Evolutionary conservation across 2,113 vertebrate species (phyloP), one percentile per base, ranked within the genome.

Genomic region (Anarhynchus alexandrinus): DNA sequence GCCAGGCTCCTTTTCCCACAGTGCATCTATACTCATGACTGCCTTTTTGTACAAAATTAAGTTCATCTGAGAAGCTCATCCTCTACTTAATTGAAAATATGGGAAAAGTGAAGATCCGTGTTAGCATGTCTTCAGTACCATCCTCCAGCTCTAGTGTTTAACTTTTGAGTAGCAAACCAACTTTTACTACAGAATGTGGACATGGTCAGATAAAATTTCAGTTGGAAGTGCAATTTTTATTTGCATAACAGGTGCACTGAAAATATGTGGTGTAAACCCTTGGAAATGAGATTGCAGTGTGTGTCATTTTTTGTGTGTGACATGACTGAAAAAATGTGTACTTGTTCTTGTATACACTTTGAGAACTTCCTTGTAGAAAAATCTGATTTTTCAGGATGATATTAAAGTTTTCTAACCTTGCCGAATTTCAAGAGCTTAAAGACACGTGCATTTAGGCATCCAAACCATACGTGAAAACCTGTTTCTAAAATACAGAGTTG

Each of bases 151-250:
- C 12, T 73, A 51, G 16, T 36, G 14, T 73, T 66, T 95, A 79
- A 51, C 45, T 87, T 91, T 51, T 45, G 57, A 90, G 54, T 62
- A 86, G 26, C 49, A 94, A 76, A 30, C 17, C 89, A 93, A 62
- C 26, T 95, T 95, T 85, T 79, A 87, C 40, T 80, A 54, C 36
- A 76, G 70, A 88, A 79, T 72, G 58, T 70, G 70, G 84, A 85
- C 40, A 69, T 8, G 73, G 86, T 91, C 86, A 96, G 91, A 84
- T 40, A 79, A 78, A 92, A 87, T 94, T 93, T 91, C 81, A 85
- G 20, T 57, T 57, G 57, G 40, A 73, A 94, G 34, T 61, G 70
- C 12, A 87, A 65, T 57, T 95, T 94, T 94, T 84, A 86, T 87
- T 72, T 12, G 18, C 20, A 19, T 72, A 96, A 87, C 81, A 91